Conservation (phyloP, 2,113 vertebrate species). For the Paraplagusia blochii region DNA sequence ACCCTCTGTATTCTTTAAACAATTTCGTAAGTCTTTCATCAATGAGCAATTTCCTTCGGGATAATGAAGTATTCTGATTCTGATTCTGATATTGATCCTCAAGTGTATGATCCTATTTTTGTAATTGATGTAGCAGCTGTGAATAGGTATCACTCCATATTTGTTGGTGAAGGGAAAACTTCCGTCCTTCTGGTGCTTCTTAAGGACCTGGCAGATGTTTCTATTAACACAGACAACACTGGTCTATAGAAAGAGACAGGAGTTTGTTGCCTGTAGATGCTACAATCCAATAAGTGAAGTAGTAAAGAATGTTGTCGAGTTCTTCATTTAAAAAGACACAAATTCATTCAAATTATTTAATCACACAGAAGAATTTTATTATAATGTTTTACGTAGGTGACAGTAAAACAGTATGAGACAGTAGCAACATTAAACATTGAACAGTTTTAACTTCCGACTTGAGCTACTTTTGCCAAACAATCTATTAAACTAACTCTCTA, state of each 20-base stretch:
- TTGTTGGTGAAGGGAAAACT: not conserved
- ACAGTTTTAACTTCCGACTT: conserved; percentile 34
- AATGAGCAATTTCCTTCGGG: no score
- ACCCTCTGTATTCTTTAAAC: no score
- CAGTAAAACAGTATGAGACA: conserved; percentile 37
- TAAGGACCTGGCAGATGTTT: not conserved
- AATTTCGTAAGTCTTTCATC: no score
- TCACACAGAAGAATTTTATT: conserved; percentile 50
- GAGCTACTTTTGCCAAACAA: conserved; percentile 24
- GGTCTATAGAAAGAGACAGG: not conserved
- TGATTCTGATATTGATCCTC: no score
- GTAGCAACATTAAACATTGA: conserved; percentile 12
- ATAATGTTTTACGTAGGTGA: conserved; percentile 63
- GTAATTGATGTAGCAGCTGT: no score
- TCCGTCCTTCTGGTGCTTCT: not conserved
- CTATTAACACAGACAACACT: not conserved
- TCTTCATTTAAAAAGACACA: not conserved
- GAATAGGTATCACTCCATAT: no score
- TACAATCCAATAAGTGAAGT: no score
- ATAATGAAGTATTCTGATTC: no score
- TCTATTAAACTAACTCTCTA: conserved; percentile 46
- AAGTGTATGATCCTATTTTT: no score
- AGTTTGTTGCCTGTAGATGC: not conserved
- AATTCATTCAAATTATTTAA: not conserved
- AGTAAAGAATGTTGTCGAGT: not conserved